Evolutionary conservation across 2,113 vertebrate species (phyloP).

Genomic region (Ascaphus truei): DNA sequence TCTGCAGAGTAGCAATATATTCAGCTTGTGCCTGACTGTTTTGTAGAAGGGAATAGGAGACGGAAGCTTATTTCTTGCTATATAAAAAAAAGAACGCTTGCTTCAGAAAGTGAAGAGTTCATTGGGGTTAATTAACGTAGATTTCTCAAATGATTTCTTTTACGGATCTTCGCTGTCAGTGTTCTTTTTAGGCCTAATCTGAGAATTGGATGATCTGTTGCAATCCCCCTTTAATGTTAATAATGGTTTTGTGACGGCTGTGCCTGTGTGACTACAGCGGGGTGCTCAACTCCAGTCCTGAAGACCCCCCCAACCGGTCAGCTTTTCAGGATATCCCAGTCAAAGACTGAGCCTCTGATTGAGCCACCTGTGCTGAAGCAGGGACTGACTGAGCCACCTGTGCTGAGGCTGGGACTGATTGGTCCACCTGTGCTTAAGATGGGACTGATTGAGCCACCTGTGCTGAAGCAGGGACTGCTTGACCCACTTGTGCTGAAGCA

Average conservation of each 20-base stretch:
- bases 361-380: too few species aligned
- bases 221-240: not conserved
- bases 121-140: slow-evolving; percentile 23
- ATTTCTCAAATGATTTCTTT: not conserved
- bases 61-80: not conserved
- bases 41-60: not conserved
- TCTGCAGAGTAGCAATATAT: slow-evolving; percentile 3
- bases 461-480: too few species aligned
- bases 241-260: slow-evolving; percentile 20
- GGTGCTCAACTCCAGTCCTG: too few species aligned
- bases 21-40: not conserved
- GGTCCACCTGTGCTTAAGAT: too few species aligned
- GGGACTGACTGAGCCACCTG: too few species aligned
- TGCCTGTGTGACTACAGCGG: too few species aligned
- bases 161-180: not conserved
- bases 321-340: too few species aligned
- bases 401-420: too few species aligned
- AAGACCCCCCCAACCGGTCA: too few species aligned
- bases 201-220: not conserved
- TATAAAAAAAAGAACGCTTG: not conserved
- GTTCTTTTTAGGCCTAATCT: slow-evolving; percentile 34
- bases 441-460: too few species aligned
- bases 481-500: too few species aligned
- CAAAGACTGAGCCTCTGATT: too few species aligned
- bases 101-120: slow-evolving; percentile 7